Conservation (phyloP, 2,888 invertebrate genomes). For the Lumbricus terrestris region DNA sequence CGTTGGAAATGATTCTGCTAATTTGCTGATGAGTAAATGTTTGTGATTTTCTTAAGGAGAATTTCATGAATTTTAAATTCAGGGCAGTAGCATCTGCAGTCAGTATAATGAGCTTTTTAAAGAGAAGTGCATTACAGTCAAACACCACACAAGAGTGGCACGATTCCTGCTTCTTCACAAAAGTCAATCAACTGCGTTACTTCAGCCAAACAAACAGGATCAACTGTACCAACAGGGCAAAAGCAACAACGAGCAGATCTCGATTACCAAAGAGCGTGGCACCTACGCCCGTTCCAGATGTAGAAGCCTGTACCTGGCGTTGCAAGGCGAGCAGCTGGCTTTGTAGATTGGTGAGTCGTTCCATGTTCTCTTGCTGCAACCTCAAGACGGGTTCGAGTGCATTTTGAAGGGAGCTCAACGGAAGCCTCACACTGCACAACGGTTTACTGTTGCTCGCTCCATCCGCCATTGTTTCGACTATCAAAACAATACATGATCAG, state of each 20-base stretch:
- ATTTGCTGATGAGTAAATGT: neutral
- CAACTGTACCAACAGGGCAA: slow-evolving; percentile 27
- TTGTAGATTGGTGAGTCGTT: neutral
- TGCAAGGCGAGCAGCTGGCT: neutral
- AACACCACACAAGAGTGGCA: neutral
- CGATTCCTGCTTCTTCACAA: neutral
- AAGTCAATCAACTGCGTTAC: neutral
- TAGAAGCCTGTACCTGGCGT: neutral
- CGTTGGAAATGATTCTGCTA: neutral
- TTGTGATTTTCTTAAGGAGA: neutral
- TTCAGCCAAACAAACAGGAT: slow-evolving; percentile 18
- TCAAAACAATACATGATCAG: neutral
- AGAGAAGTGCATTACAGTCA: neutral
- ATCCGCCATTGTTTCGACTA: neutral
- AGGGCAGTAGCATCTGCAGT: neutral
- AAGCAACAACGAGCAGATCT: slow-evolving; percentile 26
- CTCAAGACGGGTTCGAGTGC: neutral
- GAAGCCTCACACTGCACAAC: neutral
- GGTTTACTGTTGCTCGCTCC: neutral
- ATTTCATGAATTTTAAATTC: neutral
- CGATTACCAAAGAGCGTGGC: neutral
- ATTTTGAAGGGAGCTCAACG: neutral
- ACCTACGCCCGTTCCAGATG: neutral
- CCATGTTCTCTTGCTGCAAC: slow-evolving; percentile 6
- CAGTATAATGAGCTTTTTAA: neutral